Percentiles rank a stretch among this genome's conserved stretches.
Conservation (phyloP, 2,888 invertebrate species). For the Drosophila pegasa region DNA sequence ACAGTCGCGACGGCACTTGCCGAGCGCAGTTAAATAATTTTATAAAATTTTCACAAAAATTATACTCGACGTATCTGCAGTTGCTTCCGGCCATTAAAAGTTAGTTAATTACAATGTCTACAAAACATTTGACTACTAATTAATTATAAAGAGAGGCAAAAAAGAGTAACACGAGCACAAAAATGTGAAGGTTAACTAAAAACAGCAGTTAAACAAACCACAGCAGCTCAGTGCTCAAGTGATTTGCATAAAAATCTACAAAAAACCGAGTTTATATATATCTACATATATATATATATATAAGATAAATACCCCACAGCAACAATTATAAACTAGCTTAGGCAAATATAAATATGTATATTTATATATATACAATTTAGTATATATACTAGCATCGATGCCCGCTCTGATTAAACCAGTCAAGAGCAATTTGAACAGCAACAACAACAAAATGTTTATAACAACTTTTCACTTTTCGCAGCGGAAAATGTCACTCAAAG, state of each 20-base stretch:
- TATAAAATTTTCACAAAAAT: constrained; percentile 14
- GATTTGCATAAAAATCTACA: constrained; percentile 62
- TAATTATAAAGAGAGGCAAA: constrained; percentile 32
- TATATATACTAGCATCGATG: constrained; percentile 17
- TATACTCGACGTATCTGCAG: constrained; percentile 39
- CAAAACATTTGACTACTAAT: constrained; percentile 54
- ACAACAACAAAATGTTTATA: constrained; percentile 51
- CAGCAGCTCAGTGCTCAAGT: constrained; percentile 19
- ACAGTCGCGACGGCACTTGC: constrained; percentile 24
- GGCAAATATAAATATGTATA: not conserved
- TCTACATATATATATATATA: not conserved
- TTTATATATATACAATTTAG: not conserved
- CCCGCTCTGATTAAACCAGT: constrained; percentile 48
- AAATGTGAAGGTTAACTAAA: constrained; percentile 60
- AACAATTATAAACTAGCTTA: constrained; percentile 21
- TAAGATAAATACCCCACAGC: constrained; percentile 5
- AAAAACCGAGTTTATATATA: constrained; percentile 4
- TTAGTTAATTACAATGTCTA: constrained; percentile 57
- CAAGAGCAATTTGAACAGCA: constrained; percentile 43
- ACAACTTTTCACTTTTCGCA: constrained; percentile 78
- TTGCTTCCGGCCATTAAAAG: constrained; percentile 70
- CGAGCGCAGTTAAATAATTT: constrained; percentile 29
- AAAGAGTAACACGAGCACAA: constrained; percentile 6
- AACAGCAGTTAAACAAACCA: constrained; percentile 17
- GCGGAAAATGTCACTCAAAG: constrained; percentile 77